Base-by-base conservation (phyloP, 2,888 invertebrate genomes). In the Epinotia ramella region DNA sequence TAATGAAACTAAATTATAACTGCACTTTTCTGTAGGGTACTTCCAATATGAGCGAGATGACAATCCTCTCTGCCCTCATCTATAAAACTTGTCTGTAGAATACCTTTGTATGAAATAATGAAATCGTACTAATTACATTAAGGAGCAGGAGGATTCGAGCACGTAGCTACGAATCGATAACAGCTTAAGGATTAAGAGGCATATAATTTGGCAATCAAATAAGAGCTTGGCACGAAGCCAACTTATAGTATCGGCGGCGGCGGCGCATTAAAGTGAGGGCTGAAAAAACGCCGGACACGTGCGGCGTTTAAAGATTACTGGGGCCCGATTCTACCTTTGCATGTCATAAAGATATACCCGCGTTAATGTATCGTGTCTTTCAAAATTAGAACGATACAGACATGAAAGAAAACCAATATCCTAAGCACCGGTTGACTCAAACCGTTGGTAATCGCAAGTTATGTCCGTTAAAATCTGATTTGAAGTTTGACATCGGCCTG, bases 161-260 rank as follows among this genome's bases (percentile, higher is more conserved):
- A 62, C 18, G 53, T 40, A 53, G 60, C 68, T 33, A 18, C 44
- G 33, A 75, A 71, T 66, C 75, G 65, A 66, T 75, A 60, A 66
- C 18, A 59, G 53, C 57, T 66, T 71, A 53, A 63, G 65, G 53
- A 60, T 75, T 60, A 65, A 73, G 53, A 56, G 24, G 56, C 77
- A 70, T 77, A 78, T 77, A 79, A 79, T 75, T 73, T 74, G 71
- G 76, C 78, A 76, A 77, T 79, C 78, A 77, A 73, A 76, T 74
- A 77, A 79, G 72, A 76, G 73, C 66, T 73, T 69, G 78, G 78
- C 77, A 4, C 66, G 5, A 13, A 59, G 75, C 78, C 77, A 78
- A 67, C 33, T 3, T 63, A 73, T 73, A 67, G 67, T 72, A 77
- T 71, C 67, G 57, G 71, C 20, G 70, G 33, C 24, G 68, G 67